Conservation (phyloP, 2,113 vertebrate species). For the Nesogale talazaci region DNA sequence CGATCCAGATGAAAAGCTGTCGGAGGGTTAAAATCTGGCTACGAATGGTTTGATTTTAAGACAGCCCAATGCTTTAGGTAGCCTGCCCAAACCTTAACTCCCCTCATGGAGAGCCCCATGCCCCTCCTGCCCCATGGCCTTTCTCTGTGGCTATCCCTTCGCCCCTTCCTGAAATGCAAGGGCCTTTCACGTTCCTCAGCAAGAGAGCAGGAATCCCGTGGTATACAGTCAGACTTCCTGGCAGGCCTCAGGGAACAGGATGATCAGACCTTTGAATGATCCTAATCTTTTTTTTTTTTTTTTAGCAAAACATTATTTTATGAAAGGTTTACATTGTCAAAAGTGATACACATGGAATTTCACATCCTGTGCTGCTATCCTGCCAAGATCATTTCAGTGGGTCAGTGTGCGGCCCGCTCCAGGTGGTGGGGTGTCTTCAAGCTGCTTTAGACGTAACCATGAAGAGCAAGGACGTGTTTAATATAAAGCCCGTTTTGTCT, state of each 20-base stretch:
- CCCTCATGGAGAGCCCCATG: neutral
- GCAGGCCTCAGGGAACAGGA: conserved; percentile 75
- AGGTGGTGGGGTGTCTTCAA: conserved; percentile 79
- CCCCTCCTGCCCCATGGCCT: neutral
- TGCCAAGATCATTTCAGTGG: conserved; percentile 83
- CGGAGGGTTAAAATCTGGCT: conserved; percentile 47
- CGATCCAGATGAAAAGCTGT: conserved; percentile 50
- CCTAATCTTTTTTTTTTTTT: too few species aligned
- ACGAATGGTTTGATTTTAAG: neutral
- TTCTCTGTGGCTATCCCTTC: neutral
- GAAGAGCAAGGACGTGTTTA: conserved; percentile 83
- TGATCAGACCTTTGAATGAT: conserved; percentile 84
- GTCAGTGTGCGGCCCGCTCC: conserved; percentile 81
- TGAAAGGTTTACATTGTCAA: conserved; percentile 88
- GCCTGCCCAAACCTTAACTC: neutral
- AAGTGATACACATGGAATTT: conserved; percentile 77
- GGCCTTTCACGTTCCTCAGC: neutral
- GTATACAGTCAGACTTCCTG: conserved; percentile 63
- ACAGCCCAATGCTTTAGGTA: neutral
- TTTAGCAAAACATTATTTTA: conserved; percentile 83
- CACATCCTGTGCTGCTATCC: conserved; percentile 88
- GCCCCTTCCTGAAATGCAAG: conserved; percentile 30
- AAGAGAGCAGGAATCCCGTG: conserved; percentile 39
- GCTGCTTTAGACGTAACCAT: conserved; percentile 87
- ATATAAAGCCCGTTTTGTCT: conserved; percentile 82